Conservation (phyloP, 2,113 vertebrate genomes). For the human region DNA sequence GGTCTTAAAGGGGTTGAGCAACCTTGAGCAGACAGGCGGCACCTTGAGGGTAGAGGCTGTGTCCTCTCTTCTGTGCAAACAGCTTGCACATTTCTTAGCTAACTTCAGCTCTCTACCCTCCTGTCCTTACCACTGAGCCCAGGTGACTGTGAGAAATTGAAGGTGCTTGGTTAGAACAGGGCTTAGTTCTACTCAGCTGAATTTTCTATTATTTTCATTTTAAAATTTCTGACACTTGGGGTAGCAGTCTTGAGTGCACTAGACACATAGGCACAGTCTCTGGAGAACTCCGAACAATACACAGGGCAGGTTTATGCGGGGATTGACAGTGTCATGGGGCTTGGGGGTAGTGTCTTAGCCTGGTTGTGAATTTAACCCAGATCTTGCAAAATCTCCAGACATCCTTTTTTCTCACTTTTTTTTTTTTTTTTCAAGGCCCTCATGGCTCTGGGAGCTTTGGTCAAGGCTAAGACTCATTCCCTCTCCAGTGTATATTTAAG, state of each 20-base stretch:
- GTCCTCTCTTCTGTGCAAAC: neutral
- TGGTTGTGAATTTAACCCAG: neutral
- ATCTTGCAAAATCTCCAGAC: conserved; percentile 11
- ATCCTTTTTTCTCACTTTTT: neutral
- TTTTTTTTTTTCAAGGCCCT: neutral
- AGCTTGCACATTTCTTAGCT: neutral
- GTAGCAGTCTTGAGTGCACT: neutral
- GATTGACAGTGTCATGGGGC: neutral
- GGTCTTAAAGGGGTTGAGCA: neutral
- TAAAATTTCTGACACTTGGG: neutral
- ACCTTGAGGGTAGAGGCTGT: neutral
- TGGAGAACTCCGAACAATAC: neutral
- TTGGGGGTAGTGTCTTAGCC: neutral
- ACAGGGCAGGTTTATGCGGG: neutral
- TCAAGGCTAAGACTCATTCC: neutral
- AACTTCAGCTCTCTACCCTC: neutral
- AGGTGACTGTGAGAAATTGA: neutral
- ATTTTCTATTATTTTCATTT: neutral
- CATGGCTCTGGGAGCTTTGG: neutral
- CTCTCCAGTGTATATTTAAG: neutral
- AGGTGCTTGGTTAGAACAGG: neutral
- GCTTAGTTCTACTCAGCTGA: neutral
- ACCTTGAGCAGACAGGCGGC: neutral
- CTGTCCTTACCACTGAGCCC: neutral
- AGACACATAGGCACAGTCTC: neutral